Base-by-base conservation (phyloP, 1,140 invertebrate genomes). In the Muscidifurax raptorellus region DNA sequence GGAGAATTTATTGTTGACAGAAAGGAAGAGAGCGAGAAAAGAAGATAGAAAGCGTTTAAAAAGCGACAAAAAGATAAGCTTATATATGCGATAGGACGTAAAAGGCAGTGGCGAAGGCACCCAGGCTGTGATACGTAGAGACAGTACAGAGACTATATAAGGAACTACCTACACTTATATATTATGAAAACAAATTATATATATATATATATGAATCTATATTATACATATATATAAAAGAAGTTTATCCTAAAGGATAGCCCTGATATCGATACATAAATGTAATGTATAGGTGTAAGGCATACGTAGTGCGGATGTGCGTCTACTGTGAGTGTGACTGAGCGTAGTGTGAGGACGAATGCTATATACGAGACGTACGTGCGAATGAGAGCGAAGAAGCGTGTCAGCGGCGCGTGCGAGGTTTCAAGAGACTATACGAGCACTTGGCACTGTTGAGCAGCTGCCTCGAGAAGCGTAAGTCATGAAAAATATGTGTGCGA, bases 81-180 rank as follows among this genome's bases (percentile, higher is more conserved):
- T 84, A 82, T n/a, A 74, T 79, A 67, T 7, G 72, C 74, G 52
- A 28, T 77, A 36, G 75, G 66, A 82, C 84, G 88, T 36, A 86
- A 86, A 90, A 89, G 91, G 90, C 91, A 92, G 92, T 92, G 92
- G 92, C 89, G 88, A 85, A 92, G 92, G 91, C 91, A 92, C 91
- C 90, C 92, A 92, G 92, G 92, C 92, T 93, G 92, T 93, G 92
- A 93, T 93, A 93, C 87, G 91, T 92, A 93, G 92, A 93, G 90
- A 93, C 92, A 92, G 91, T 92, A 92, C 91, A 92, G 92, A 92
- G 89, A 93, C 90, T 92, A 91, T 92, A 92, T 91, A 91, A 92
- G 90, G 89, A 92, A 88, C 89, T 91, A 92, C 88, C 89, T 92
- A 90, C 89, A 91, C 90, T 89, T 91, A 91, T 91, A 90, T 91